Base-by-base conservation (phyloP, 1,140 invertebrate species). In the Cylas formicarius region DNA sequence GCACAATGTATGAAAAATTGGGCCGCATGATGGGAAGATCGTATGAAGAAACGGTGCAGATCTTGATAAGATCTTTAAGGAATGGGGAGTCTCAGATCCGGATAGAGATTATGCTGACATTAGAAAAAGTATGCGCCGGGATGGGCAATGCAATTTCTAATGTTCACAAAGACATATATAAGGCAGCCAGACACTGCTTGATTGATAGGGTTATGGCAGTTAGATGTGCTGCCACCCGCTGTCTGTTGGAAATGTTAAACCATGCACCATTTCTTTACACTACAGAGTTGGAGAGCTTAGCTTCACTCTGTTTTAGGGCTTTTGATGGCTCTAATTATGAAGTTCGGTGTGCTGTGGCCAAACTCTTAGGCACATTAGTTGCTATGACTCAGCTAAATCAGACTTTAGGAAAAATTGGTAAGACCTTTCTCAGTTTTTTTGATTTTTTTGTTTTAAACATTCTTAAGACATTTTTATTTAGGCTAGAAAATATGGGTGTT, bases 1-100 rank as follows among this genome's bases (percentile, higher is more conserved):
- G 93, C 14, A 86, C 82, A 40, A 96, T 99, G 90, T 99, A 98
- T 69, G 90, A 97, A 67, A 94, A 90, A 66, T 71, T 99, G 7
- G 95, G 96, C 2, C 71, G 96, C 50, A 97, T 98, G 92, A 97
- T 97, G 82, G 96, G 95, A 0, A 74, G 94, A 49, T 96, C 92
- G 0, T 98, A 97, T 64, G 95, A 99, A 65, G 95, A 99, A 63
- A 97, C 95, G 2, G 90, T 97, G 8, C 81, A 89, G 53, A 86
- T 94, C 38, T 72, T 98, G 5, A 81, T 95, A 31, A 90, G 92
- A 52, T 90, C 89, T 4, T 70, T 97, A 31, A 82, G 89, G 58
- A 96, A 86, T 70, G 90, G 91, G 3, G 96, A 99, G 72, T 97
- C 94, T 0, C 92, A 95, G 66, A 88, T 84, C 2, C 74, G 96